Evolutionary conservation across 2,113 vertebrate genomes (phyloP).

Genomic region (Pseudopodoces humilis): DNA sequence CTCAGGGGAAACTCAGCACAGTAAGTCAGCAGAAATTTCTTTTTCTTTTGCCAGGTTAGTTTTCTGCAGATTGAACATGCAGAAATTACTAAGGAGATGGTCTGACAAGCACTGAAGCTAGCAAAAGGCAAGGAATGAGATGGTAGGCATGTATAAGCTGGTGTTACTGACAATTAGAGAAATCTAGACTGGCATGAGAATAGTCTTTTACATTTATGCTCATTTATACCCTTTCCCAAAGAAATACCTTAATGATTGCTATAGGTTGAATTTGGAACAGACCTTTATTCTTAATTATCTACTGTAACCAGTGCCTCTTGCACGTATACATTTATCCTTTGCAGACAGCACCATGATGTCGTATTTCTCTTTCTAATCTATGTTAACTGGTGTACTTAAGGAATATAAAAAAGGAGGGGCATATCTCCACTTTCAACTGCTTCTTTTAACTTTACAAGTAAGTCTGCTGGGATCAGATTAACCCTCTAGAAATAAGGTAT

Average conservation of each 20-base stretch:
- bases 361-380: background rate
- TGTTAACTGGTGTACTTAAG: background rate
- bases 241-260: background rate
- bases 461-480: background rate
- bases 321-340: background rate
- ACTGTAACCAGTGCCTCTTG: background rate
- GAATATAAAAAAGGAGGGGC: background rate
- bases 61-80: background rate
- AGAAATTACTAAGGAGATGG: background rate
- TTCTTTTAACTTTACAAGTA: background rate
- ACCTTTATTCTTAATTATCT: background rate
- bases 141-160: background rate
- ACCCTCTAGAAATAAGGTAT: background rate
- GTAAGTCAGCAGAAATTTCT: background rate
- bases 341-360: background rate
- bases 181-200: background rate
- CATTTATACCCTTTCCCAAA: background rate
- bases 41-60: background rate
- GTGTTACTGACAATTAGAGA: background rate
- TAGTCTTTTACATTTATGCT: background rate
- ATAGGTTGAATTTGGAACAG: background rate
- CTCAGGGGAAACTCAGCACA: background rate
- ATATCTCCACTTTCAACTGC: background rate
- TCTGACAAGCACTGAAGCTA: background rate
- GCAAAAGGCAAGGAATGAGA: background rate